Percentiles rank a stretch among this genome's conserved stretches.
Evolutionary conservation across 2,797 vertebrate genomes (phyloP).

Genomic region (Amniataba percoides): DNA sequence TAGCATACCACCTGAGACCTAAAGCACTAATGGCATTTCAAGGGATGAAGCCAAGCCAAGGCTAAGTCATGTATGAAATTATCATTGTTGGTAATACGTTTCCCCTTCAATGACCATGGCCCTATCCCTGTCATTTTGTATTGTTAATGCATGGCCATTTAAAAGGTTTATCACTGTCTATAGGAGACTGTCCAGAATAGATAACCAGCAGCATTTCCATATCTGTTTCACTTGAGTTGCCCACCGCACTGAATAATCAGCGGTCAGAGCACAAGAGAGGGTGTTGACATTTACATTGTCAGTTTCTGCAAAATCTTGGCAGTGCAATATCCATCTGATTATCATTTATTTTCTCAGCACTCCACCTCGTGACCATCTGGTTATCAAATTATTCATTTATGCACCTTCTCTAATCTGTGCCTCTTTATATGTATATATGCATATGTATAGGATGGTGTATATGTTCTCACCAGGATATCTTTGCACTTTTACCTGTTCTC

Average conservation of each 20-base stretch:
- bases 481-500: not conserved
- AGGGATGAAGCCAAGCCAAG: slow-evolving; percentile 39
- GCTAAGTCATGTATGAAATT: slow-evolving; percentile 65
- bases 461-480: not conserved
- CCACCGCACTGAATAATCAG: slow-evolving; percentile 50
- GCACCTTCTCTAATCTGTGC: slow-evolving; percentile 35
- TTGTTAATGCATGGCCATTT: slow-evolving; percentile 50
- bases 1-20: slow-evolving; percentile 28
- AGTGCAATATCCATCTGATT: slow-evolving; percentile 53
- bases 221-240: slow-evolving; percentile 62
- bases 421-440: slow-evolving; percentile 24
- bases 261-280: slow-evolving; percentile 52
- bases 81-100: slow-evolving; percentile 47
- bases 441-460: not conserved
- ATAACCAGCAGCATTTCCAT: slow-evolving; percentile 55
- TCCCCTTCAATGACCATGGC: slow-evolving; percentile 44
- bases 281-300: slow-evolving; percentile 69
- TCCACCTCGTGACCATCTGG: slow-evolving; percentile 62
- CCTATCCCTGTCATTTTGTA: slow-evolving; percentile 15
- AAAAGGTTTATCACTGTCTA: slow-evolving; percentile 47
- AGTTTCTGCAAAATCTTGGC: slow-evolving; percentile 60
- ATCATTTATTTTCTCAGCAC: slow-evolving; percentile 55
- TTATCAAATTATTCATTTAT: slow-evolving; percentile 62
- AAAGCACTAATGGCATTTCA: slow-evolving; percentile 46
- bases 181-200: slow-evolving; percentile 55